Base-by-base conservation (phyloP, 2,797 vertebrate genomes). In the Danio jaintianensis region DNA sequence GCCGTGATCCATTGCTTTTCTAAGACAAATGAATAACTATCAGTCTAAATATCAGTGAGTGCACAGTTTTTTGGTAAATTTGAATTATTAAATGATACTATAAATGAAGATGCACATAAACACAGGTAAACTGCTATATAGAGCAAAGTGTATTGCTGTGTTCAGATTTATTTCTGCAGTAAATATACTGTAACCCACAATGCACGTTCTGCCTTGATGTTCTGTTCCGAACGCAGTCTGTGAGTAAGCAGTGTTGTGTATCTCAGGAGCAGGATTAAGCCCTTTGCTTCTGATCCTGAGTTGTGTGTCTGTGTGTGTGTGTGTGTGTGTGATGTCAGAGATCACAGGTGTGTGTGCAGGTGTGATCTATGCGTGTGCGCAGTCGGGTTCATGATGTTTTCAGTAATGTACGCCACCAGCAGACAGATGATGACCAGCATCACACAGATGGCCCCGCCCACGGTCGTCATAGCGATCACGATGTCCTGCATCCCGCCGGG, bases 381-480 rank as follows among this genome's bases (percentile, higher is more conserved):
- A 2, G 94, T 86, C 53, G 96, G 94, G 86, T 94, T 96, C 96
- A 98, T 96, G 87, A 98, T 95, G 89, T 98, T 99, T 87, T 98
- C 98, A 3, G 98, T 99, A 90, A 98, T 97, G 88, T 98, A 99
- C 18, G 98, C 98, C 92, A 99, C 98, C 45, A 99, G 93, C 81
- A 99, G 91, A 89, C 98, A 99, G 87, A 99, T 99, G 91, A 98
- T 95, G 88, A 99, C 98, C 87, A 99, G 94, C 98, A 98, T 99
- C 91, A 99, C 96, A 82, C 98, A 99, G 89, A 99, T 98, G 83
- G 97, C 96, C 61, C 97, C 98, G 71, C 98, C 98, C 84, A 99
- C 97, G 1, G 97, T 96, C 71, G 97, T 98, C 97, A 99, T 98
- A 91, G 98, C 98, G 47, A 99, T 95, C 13, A 98, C 98, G 85